Evolutionary conservation across 1,140 invertebrate genomes (phyloP), one percentile per base, ranked within the genome.

Genomic region (Drosophila kurseongensis): DNA sequence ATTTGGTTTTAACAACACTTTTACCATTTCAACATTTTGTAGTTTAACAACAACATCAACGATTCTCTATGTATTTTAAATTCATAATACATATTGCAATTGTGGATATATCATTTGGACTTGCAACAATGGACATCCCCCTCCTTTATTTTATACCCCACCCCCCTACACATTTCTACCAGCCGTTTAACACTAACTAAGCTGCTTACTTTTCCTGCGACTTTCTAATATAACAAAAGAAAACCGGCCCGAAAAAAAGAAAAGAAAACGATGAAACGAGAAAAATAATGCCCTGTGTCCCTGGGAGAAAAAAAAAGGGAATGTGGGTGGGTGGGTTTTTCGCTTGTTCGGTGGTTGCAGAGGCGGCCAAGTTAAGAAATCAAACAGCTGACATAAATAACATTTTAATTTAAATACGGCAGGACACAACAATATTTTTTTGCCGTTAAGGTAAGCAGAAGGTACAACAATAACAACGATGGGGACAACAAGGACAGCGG

Each of bases 371-470:
- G 84, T 89, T 89, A 80, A 90, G 80, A 90, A 89, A 89, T 89
- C 84, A 89, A 89, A 89, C 84, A 89, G 85, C 84, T 89, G 84
- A 89, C 84, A 89, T 89, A 89, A 89, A 89, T 89, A 89, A 89
- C 84, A 89, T 89, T 89, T 89, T 89, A 89, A 89, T 89, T 89
- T 89, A 90, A 89, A 89, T 89, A 89, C 84, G 80, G 78, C 84
- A 89, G 84, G 76, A 83, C 84, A 83, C 61, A 73, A 79, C 79
- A 86, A 82, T 77, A 88, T 88, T 83, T 86, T 88, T 89, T 86
- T 69, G 68, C 75, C 84, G 84, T 86, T 86, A 86, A 89, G 83
- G 83, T 89, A 79, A 86, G 79, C 75, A 82, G 78, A 81, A 84
- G 80, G 76, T 65, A 75, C 75, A 82, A 65, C 62, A 82, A 74